Conservation (phyloP, 2,888 invertebrate genomes). For the Iphiclides podalirius region DNA sequence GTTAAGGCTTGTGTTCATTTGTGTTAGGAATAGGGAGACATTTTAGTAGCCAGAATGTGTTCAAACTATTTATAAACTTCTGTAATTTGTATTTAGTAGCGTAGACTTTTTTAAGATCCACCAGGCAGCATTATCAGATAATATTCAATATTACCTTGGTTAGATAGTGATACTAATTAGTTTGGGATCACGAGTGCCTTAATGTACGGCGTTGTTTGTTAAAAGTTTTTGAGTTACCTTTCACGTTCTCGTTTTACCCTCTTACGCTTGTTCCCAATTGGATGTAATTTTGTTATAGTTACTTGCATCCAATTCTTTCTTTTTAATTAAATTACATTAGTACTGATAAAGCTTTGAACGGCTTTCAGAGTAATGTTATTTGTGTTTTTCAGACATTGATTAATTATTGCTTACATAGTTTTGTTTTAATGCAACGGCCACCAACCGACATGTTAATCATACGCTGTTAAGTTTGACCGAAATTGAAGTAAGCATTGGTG, state of each 20-base stretch:
- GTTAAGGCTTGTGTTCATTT: constrained; percentile 36
- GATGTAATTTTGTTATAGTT: constrained; percentile 26
- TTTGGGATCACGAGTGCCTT: constrained; percentile 52
- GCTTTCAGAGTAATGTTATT: background rate
- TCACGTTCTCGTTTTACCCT: constrained; percentile 44
- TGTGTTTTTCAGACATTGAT: too few species aligned
- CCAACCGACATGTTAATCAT: too few species aligned
- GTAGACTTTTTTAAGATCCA: constrained; percentile 1
- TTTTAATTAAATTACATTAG: constrained; percentile 33
- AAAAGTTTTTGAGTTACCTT: constrained; percentile 44
- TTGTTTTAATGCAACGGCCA: too few species aligned
- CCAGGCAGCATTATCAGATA: constrained; percentile 18
- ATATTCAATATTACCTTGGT: constrained; percentile 30
- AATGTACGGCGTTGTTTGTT: constrained; percentile 72
- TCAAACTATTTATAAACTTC: constrained; percentile 7
- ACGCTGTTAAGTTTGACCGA: constrained; percentile 10
- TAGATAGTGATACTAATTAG: constrained; percentile 20
- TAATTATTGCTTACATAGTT: too few species aligned
- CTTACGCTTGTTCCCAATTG: constrained; percentile 39
- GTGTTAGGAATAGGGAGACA: constrained; percentile 34
- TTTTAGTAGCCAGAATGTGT: constrained; percentile 21
- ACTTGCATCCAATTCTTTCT: constrained; percentile 29
- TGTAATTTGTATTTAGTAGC: constrained; percentile 2
- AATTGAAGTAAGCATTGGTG: background rate
- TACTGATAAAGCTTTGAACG: constrained; percentile 1